Conservation (phyloP, 1,140 invertebrate species). For the Lasioglossum baleicum region DNA sequence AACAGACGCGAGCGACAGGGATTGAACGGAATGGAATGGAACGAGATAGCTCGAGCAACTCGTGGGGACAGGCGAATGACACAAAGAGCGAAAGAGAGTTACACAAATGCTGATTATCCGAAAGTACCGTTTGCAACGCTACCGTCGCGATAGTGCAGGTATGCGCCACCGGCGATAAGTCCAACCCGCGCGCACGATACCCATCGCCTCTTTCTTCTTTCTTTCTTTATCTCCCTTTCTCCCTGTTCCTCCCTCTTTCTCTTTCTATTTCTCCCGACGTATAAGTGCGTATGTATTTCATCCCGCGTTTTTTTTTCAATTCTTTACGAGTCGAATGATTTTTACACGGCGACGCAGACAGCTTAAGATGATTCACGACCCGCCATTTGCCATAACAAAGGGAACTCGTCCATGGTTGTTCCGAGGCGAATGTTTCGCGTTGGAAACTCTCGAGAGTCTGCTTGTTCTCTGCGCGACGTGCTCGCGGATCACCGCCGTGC, state of each 20-base stretch:
- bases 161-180: slow-evolving; percentile 18
- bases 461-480: too few species aligned
- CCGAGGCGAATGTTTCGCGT: too few species aligned
- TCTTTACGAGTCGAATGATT: too few species aligned
- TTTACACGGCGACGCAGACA: too few species aligned
- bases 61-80: slow-evolving; percentile 24
- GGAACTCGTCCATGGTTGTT: too few species aligned
- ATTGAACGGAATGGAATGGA: slow-evolving; percentile 40
- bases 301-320: too few species aligned
- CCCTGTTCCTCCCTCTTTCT: background rate
- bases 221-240: too few species aligned
- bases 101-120: slow-evolving; percentile 45
- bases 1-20: slow-evolving; percentile 22
- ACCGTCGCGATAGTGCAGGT: slow-evolving; percentile 22
- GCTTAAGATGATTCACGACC: too few species aligned
- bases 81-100: slow-evolving; percentile 36
- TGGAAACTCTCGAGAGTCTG: too few species aligned
- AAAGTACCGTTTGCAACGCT: slow-evolving; percentile 38
- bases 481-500: too few species aligned
- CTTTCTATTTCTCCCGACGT: background rate
- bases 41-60: slow-evolving; percentile 16
- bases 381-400: too few species aligned
- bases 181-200: background rate
- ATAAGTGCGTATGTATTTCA: background rate
- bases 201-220: background rate